phyloP scores from a whole-genome alignment of 2,797 vertebrate genomes.

The Etheostoma perlongum region DNA sequence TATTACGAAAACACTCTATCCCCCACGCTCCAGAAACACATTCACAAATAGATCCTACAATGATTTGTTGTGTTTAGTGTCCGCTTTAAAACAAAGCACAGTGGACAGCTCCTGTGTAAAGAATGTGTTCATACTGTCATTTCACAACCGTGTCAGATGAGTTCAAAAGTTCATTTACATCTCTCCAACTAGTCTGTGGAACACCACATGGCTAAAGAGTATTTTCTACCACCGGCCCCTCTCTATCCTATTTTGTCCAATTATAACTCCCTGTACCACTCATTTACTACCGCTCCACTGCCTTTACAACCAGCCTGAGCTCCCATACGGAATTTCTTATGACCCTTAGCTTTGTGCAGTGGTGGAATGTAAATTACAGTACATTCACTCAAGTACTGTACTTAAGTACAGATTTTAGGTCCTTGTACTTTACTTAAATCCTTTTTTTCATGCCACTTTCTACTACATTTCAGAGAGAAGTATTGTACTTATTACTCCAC shows the following conservation, averaged over 20 bases:
- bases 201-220: conserved; percentile 16
- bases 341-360: conserved; percentile 17
- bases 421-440: no score
- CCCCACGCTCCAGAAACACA: neutral
- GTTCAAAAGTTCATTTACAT: conserved; percentile 62
- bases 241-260: conserved; percentile 41
- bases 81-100: neutral
- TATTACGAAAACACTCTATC: neutral
- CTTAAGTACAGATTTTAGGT: no score
- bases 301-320: conserved; percentile 33
- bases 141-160: conserved; percentile 33
- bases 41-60: neutral
- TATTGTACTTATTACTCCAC: no score
- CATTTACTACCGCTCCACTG: conserved; percentile 43
- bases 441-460: no score
- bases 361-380: no score
- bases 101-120: neutral
- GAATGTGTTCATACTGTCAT: conserved; percentile 21
- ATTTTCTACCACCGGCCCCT: conserved; percentile 27
- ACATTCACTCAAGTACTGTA: no score
- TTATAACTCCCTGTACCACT: conserved; percentile 55
- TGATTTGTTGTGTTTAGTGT: conserved; percentile 4
- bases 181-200: conserved; percentile 8
- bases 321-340: conserved; percentile 50
- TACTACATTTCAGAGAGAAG: no score